Evolutionary conservation across 1,140 invertebrate genomes (phyloP).

Genomic region (Batillaria attramentaria): DNA sequence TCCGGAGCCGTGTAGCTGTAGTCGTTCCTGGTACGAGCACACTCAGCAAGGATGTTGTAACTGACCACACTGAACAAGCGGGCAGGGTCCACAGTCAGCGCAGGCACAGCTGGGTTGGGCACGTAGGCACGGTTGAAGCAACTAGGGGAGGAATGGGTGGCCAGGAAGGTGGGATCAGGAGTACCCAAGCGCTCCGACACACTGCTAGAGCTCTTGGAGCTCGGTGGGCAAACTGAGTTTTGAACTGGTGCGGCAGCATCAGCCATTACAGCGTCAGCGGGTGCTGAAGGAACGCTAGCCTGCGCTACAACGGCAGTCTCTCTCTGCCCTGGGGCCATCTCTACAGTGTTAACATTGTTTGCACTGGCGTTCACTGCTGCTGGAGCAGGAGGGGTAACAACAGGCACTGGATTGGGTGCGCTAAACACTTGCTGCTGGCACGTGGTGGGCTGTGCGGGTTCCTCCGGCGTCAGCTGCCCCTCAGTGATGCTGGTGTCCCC

Average conservation of each 20-base stretch:
- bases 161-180: slow-evolving; percentile 19
- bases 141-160: slow-evolving; percentile 37
- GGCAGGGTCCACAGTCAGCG: slow-evolving; percentile 36
- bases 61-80: slow-evolving; percentile 64
- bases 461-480: too few relatives aligned
- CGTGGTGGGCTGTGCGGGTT: too few relatives aligned
- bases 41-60: slow-evolving; percentile 71
- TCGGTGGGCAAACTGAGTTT: background rate
- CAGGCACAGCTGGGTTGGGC: slow-evolving; percentile 50
- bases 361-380: too few relatives aligned
- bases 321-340: too few relatives aligned
- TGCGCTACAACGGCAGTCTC: too few relatives aligned
- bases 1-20: slow-evolving; percentile 63
- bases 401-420: too few relatives aligned
- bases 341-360: too few relatives aligned
- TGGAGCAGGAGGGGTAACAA: too few relatives aligned
- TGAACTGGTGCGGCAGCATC: background rate
- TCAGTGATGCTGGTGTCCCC: slow-evolving; percentile 7
- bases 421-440: too few relatives aligned
- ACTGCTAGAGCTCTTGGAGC: slow-evolving; percentile 9
- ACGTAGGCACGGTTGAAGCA: slow-evolving; percentile 57
- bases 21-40: slow-evolving; percentile 54
- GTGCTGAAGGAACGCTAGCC: slow-evolving; percentile 1
- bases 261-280: background rate
- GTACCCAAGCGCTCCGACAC: slow-evolving; percentile 16